Conservation (phyloP, 2,797 vertebrate species). For the Eupleurogrammus muticus region DNA sequence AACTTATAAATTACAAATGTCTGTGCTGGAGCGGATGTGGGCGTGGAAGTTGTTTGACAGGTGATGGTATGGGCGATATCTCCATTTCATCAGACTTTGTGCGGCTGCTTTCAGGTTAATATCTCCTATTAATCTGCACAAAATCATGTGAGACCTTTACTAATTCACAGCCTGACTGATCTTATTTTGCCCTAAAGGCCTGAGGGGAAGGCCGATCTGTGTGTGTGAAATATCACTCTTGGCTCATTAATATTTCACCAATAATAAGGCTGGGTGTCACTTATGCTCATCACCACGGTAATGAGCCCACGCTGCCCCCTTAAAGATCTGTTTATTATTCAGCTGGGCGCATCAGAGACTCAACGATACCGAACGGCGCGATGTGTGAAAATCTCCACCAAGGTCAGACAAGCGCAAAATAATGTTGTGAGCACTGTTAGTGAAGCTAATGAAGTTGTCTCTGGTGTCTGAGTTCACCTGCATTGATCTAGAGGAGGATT, state of each 20-base stretch:
- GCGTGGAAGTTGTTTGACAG: slow-evolving; percentile 53
- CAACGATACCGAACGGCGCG: slow-evolving; percentile 48
- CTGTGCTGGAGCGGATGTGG: slow-evolving; percentile 32
- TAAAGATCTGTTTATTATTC: slow-evolving; percentile 76
- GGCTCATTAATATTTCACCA: slow-evolving; percentile 77
- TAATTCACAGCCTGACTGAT: slow-evolving; percentile 42
- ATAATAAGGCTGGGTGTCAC: slow-evolving; percentile 72
- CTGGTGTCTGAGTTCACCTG: slow-evolving; percentile 23
- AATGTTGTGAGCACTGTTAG: slow-evolving; percentile 23
- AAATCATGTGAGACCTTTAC: slow-evolving; percentile 51
- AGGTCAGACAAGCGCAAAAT: slow-evolving; percentile 57
- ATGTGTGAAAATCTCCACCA: slow-evolving; percentile 65
- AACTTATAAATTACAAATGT: slow-evolving; percentile 48
- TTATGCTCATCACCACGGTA: slow-evolving; percentile 65
- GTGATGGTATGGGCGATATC: slow-evolving; percentile 37
- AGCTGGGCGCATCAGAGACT: slow-evolving; percentile 47
- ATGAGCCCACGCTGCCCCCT: slow-evolving; percentile 66
- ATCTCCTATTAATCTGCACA: slow-evolving; percentile 65
- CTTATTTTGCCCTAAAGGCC: slow-evolving; percentile 50
- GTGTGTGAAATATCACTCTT: slow-evolving; percentile 52
- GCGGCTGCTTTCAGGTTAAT: slow-evolving; percentile 61
- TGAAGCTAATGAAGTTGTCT: background rate
- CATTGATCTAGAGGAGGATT: background rate
- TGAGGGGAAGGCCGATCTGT: slow-evolving; percentile 40
- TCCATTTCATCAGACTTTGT: slow-evolving; percentile 65